These are phyloP conservation scores for Allolobophora icterica DNA, from an alignment of 2,888 invertebrate species.

Conservation along the genomic window DNA sequence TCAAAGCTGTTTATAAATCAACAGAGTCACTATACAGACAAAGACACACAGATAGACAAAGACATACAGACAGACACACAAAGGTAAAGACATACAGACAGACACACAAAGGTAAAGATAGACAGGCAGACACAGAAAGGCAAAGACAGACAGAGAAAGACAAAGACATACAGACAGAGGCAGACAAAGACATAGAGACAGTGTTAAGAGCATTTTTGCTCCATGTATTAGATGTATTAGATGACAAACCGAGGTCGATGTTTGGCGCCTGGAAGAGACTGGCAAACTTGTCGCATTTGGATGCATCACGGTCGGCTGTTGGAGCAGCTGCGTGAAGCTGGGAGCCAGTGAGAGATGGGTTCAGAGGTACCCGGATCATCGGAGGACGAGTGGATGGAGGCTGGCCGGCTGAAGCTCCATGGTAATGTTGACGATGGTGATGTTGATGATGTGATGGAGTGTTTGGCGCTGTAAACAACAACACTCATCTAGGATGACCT, in stretches of 20 bases:
- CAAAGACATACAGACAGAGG: not conserved
- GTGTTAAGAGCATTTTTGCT: not conserved
- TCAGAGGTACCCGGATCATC: not conserved
- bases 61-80: not conserved
- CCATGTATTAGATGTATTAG: too few relatives aligned
- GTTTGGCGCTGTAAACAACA: not conserved
- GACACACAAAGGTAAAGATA: not conserved
- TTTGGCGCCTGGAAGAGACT: conserved; percentile 78
- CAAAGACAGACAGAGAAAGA: not conserved
- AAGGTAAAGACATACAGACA: not conserved
- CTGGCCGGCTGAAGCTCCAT: not conserved
- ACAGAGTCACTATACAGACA: too few relatives aligned
- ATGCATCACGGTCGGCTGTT: conserved; percentile 67
- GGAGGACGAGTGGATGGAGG: not conserved
- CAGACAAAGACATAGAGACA: too few relatives aligned
- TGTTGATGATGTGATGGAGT: conserved; percentile 19
- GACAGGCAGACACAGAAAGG: not conserved
- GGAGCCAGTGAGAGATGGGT: not conserved
- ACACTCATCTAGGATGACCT: not conserved
- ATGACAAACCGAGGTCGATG: conserved; percentile 73
- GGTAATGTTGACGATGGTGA: not conserved
- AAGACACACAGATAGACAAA: too few relatives aligned
- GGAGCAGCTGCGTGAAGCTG: not conserved
- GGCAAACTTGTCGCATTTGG: conserved; percentile 84
- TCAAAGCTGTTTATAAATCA: too few relatives aligned